These are phyloP conservation scores for Fragum sueziense DNA, from an alignment of 2,888 invertebrate genomes.

Conservation along the genomic window DNA sequence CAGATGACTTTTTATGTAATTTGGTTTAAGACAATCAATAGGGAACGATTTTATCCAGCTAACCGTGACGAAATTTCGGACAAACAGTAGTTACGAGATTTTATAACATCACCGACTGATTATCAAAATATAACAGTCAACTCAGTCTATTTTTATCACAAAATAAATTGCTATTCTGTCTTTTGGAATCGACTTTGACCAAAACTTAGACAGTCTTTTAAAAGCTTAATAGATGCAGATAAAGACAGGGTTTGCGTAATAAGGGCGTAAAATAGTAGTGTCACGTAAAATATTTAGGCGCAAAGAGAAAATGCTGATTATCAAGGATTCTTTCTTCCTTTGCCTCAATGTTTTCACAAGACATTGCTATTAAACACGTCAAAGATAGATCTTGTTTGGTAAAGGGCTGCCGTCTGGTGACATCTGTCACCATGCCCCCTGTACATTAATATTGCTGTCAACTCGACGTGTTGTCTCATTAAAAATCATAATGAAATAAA, in stretches of 20 bases:
- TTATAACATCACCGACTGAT: too few relatives aligned
- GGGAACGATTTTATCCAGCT: too few relatives aligned
- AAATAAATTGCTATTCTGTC: not conserved
- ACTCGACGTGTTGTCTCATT: not conserved
- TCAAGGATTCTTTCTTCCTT: not conserved
- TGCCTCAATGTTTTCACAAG: not conserved
- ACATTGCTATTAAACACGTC: not conserved
- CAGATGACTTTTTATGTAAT: too few relatives aligned
- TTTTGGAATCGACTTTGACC: not conserved
- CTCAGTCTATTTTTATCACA: too few relatives aligned
- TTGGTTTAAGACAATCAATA: not conserved
- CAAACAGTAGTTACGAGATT: too few relatives aligned
- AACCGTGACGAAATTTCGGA: too few relatives aligned
- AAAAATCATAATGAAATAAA: not conserved
- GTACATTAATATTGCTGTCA: not conserved
- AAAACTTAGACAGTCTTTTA: not conserved
- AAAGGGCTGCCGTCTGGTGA: not conserved
- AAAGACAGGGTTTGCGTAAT: not conserved
- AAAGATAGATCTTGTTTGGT: not conserved
- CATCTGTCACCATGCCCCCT: not conserved
- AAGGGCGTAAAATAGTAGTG: not conserved
- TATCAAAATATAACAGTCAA: too few relatives aligned
- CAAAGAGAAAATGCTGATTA: not conserved
- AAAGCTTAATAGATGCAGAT: not conserved
- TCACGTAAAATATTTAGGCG: too few relatives aligned